Conservation (phyloP, 2,888 invertebrate genomes). For the Tineola bisselliella region DNA sequence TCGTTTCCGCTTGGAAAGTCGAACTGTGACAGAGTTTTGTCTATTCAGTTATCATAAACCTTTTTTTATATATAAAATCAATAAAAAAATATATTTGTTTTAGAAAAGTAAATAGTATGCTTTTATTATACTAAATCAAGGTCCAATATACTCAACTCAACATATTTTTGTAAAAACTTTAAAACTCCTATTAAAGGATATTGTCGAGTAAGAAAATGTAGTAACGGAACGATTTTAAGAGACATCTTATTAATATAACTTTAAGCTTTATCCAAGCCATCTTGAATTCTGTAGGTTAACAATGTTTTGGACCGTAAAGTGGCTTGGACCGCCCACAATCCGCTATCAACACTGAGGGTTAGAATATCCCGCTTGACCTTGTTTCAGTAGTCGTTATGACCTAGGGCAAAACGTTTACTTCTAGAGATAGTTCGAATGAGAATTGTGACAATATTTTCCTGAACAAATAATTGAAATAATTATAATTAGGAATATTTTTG, state of each 20-base stretch:
- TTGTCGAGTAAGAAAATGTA: neutral
- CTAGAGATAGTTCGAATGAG: neutral
- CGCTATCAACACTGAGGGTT: constrained; percentile 9
- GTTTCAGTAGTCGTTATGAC: constrained; percentile 11
- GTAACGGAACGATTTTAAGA: neutral
- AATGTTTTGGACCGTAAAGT: constrained; percentile 1
- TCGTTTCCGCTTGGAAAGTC: too few relatives aligned
- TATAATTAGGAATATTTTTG: too few relatives aligned
- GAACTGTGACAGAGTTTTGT: too few relatives aligned
- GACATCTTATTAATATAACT: neutral
- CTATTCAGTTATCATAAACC: too few relatives aligned
- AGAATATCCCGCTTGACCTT: constrained; percentile 9
- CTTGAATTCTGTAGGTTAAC: constrained; percentile 1
- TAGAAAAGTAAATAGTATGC: too few relatives aligned
- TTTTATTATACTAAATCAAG: too few relatives aligned
- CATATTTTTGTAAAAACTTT: neutral
- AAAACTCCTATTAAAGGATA: too few relatives aligned
- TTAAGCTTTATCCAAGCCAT: neutral
- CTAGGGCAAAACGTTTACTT: constrained; percentile 12
- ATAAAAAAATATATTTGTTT: too few relatives aligned
- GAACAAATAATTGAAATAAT: neutral
- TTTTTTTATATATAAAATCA: too few relatives aligned
- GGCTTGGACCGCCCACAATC: neutral
- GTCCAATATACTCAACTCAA: neutral
- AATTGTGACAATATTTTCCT: neutral